Percentiles rank a stretch among this genome's conserved stretches.
Evolutionary conservation across 1,140 invertebrate species (phyloP).

Genomic region (Melipona quadrifasciata): DNA sequence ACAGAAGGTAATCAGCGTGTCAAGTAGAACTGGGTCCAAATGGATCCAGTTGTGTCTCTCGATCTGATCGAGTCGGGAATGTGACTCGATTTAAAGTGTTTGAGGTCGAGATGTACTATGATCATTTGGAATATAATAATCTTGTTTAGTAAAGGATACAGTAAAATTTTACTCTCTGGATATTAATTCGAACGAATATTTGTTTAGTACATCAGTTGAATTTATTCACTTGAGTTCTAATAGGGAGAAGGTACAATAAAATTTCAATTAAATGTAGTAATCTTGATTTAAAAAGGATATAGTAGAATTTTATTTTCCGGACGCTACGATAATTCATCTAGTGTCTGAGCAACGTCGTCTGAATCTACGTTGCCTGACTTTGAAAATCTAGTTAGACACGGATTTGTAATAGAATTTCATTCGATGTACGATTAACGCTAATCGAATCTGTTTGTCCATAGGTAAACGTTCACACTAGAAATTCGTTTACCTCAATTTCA

Average conservation of each 20-base stretch:
- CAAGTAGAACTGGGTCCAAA: background rate
- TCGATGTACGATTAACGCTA: background rate
- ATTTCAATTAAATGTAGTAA: too few species aligned
- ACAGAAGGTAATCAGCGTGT: slow-evolving; percentile 22
- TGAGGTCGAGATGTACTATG: background rate
- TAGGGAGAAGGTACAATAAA: too few species aligned
- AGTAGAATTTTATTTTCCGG: background rate
- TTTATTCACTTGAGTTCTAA: too few species aligned
- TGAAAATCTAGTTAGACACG: background rate
- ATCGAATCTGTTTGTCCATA: background rate
- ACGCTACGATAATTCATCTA: background rate
- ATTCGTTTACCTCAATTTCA: background rate
- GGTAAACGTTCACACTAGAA: background rate
- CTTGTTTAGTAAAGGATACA: too few species aligned
- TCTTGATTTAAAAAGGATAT: too few species aligned
- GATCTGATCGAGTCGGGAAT: background rate
- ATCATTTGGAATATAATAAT: background rate
- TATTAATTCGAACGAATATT: background rate
- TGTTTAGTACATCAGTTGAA: background rate
- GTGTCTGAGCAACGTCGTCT: background rate
- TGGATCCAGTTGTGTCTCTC: too few species aligned
- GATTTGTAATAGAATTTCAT: background rate
- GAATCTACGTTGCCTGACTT: background rate
- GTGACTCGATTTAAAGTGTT: background rate
- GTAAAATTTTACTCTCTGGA: background rate